Evolutionary conservation across 2,888 invertebrate species (phyloP), one percentile per base, ranked within the genome.

Genomic region (Oithona nana): DNA sequence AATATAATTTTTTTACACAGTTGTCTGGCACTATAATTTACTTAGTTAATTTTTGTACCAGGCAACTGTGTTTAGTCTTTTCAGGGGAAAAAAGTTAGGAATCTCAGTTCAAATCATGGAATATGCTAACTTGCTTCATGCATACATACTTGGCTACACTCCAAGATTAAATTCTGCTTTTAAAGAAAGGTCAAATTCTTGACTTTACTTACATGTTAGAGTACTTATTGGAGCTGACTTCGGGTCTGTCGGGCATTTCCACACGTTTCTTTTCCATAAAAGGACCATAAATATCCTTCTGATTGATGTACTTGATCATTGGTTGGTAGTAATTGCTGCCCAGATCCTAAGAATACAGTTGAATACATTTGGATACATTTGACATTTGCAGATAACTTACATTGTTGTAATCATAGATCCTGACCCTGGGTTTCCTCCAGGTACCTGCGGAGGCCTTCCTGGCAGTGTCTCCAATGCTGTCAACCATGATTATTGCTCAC

Each of bases 251-350:
- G 6, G 59, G 59, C 48, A 59, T 48, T n/a, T 59, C 22, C 16
- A 59, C 28, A 6, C n/a, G 11, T 20, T 49, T 20, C 2, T 28
- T 20, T 11, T 59, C 31, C 11, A 26, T 20, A 48, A 24, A 59
- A 3, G 59, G 59, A 16, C 59, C 59, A 48, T 49, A 49, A 8
- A 49, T 59, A 49, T 59, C 59, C 59, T 49, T 59, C 26, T 59
- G 26, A 26, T 49, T 22, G 13, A 59, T 26, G 11, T 59, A 59
- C 28, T 59, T 16, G 28, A 59, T 48, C 59, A 59, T 59, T 11
- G 59, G 59, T 22, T 59, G 59, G 28, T 59, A 59, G 11, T 59
- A 59, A 49, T 59, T 59, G 24, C 59, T 28, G 16, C 59, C 59
- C 48, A 59, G 24, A 3, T 59, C 59, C 50, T 57, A 13, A 20